Evolutionary conservation across 2,888 invertebrate genomes (phyloP).

Genomic region (Boloria selene): DNA sequence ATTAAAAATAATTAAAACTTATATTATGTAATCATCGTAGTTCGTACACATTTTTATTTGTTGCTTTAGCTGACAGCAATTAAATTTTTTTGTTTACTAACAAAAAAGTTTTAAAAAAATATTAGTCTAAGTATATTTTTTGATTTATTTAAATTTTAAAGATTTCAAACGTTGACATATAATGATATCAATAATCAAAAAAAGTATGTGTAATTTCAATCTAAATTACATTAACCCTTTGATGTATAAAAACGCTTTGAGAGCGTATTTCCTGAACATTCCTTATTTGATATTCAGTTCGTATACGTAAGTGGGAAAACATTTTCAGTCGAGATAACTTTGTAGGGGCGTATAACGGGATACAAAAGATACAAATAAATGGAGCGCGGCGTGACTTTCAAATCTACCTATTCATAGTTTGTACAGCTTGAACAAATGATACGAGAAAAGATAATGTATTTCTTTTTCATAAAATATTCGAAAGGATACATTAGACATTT

Average conservation of each 20-base stretch:
- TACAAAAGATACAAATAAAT: constrained; percentile 32
- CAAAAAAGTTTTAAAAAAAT: too few species aligned
- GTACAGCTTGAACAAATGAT: constrained; percentile 31
- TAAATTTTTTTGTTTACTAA: background rate
- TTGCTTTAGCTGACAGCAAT: too few species aligned
- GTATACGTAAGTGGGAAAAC: constrained; percentile 24
- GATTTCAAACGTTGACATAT: too few species aligned
- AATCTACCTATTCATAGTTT: constrained; percentile 17
- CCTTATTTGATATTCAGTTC: constrained; percentile 28
- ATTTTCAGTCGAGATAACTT: constrained; percentile 32
- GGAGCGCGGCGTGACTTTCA: constrained; percentile 31
- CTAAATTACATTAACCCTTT: constrained; percentile 3
- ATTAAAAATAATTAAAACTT: constrained; percentile 65
- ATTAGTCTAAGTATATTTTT: too few species aligned
- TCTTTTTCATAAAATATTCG: constrained; percentile 21
- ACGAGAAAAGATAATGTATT: constrained; percentile 29
- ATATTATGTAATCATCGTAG: too few species aligned
- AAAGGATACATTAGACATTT: background rate
- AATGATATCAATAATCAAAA: too few species aligned
- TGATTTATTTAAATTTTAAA: too few species aligned
- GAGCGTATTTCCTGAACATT: constrained; percentile 6
- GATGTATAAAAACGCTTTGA: constrained; percentile 12
- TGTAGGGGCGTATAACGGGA: constrained; percentile 24
- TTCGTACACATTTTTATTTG: too few species aligned
- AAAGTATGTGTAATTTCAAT: background rate